Evolutionary conservation across 2,797 vertebrate genomes (phyloP).

Genomic region (Sebastes taczanowskii): DNA sequence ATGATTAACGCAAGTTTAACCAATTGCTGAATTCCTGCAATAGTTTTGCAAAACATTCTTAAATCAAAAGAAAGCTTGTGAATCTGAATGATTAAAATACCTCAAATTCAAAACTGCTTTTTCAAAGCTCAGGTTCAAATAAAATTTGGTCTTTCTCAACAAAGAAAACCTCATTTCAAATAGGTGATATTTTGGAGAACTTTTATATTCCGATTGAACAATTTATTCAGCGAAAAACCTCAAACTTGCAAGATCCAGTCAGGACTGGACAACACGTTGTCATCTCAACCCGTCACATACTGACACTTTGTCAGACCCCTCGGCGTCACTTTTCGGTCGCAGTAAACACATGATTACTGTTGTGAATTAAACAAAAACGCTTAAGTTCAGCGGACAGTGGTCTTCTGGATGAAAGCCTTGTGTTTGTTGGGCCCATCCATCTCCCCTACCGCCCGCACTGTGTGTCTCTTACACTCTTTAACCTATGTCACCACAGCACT

Average conservation of each 20-base stretch:
- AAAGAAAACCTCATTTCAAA: neutral
- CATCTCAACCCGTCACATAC: no score
- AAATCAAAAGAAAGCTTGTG: neutral
- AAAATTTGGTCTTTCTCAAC: neutral
- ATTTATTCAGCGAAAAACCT: neutral
- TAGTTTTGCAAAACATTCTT: neutral
- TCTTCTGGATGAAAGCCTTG: no score
- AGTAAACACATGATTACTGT: no score
- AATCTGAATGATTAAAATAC: neutral
- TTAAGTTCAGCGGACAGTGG: no score
- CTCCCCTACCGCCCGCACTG: no score
- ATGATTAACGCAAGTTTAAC: neutral
- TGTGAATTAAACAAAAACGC: no score
- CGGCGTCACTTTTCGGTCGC: no score
- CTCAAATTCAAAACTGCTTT: neutral
- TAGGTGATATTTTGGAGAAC: neutral
- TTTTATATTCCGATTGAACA: neutral
- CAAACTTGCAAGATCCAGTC: neutral
- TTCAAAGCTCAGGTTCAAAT: neutral
- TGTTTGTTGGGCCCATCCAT: no score
- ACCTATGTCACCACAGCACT: no score
- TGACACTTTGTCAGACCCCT: no score
- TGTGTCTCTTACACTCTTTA: no score
- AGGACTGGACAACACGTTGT: neutral
- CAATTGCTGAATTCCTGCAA: neutral